phyloP scores from a whole-genome alignment of 2,797 vertebrate species.

The Mormyrops boulengeri region DNA sequence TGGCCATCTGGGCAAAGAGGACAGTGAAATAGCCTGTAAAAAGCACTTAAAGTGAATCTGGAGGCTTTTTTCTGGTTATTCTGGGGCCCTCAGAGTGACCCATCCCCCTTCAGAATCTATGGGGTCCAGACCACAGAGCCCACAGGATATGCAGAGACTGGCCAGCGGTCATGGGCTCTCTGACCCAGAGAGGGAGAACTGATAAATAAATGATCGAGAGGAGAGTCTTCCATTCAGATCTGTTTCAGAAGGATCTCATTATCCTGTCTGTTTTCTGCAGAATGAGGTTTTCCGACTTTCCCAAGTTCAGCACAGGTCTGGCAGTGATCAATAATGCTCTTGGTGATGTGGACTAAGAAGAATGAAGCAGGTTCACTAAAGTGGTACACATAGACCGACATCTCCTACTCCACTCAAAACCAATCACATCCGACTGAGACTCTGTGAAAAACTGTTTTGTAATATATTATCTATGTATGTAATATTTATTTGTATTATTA shows the following conservation, averaged over 20 bases:
- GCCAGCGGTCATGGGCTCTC: not conserved
- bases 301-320: not conserved
- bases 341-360: not conserved
- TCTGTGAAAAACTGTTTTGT: not conserved
- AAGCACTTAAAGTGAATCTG: not conserved
- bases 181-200: not conserved
- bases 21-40: not conserved
- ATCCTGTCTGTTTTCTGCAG: not conserved
- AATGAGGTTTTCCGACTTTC: constrained; percentile 2
- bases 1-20: not conserved
- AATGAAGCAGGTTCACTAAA: not conserved
- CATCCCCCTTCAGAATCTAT: not conserved
- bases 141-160: not conserved
- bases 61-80: not conserved
- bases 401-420: not conserved
- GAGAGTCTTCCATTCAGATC: not conserved
- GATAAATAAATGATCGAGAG: not conserved
- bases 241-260: not conserved
- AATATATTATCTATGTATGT: not conserved
- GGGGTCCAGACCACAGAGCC: not conserved
- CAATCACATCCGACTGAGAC: not conserved
- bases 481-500: not conserved
- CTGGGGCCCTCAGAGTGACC: not conserved
- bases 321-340: not conserved
- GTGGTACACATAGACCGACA: not conserved